Percentiles rank a stretch among this genome's conserved stretches.
Conservation (phyloP, 2,888 invertebrate genomes). For the Mycalesis mineus region DNA sequence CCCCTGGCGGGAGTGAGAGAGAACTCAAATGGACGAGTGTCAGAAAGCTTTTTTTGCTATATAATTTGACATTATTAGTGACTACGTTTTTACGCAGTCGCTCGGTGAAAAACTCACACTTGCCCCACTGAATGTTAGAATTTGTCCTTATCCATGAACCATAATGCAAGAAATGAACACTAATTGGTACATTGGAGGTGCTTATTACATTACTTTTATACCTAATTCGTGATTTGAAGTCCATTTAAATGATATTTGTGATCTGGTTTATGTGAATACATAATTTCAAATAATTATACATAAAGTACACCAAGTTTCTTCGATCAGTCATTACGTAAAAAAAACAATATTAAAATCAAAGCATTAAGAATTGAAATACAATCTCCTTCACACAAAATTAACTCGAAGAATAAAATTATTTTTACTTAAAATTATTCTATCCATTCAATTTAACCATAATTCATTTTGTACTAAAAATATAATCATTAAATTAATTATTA, state of each 20-base stretch:
- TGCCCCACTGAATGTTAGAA: too few species aligned
- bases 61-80: too few species aligned
- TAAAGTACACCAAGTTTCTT: neutral
- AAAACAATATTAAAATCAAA: neutral
- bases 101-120: too few species aligned
- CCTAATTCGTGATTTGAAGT: too few species aligned
- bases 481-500: neutral
- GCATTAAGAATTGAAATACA: neutral
- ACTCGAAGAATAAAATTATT: neutral
- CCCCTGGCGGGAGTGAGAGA: too few species aligned
- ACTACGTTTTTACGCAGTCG: too few species aligned
- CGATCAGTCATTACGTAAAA: neutral
- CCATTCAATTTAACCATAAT: neutral
- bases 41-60: too few species aligned
- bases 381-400: neutral
- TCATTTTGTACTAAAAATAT: slow-evolving; percentile 6
- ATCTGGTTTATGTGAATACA: neutral
- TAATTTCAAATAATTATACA: neutral
- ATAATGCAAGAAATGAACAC: too few species aligned
- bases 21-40: too few species aligned
- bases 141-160: too few species aligned
- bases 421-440: neutral
- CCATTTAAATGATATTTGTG: neutral
- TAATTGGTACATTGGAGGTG: too few species aligned
- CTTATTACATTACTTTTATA: too few species aligned